Evolutionary conservation across 2,888 invertebrate genomes (phyloP), one percentile per base, ranked within the genome.

Genomic region (Cryptophagus acutangulus): DNA sequence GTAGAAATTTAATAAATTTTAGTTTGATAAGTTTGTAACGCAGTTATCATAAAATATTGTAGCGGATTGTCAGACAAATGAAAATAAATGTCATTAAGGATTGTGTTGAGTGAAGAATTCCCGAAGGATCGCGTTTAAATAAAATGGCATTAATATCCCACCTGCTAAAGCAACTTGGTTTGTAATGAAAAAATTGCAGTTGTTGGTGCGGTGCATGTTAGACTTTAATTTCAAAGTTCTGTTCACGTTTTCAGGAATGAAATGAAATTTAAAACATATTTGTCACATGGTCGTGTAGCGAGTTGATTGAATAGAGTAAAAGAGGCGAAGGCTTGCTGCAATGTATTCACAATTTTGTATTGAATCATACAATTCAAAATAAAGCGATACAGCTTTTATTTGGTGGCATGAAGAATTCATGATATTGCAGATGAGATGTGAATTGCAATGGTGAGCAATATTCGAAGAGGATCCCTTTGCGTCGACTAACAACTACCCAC

Each of bases 391-490:
- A 44, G 53, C 51, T 54, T 52, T 57, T 57, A 56, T 60, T 61
- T 60, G 58, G 49, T 40, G 15, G 31, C 54, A 61, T 63, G 56
- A 59, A 63, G 60, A 62, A 63, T 63, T 62, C 62, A 63, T 62
- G 63, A 59, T 62, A 62, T 59, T 58, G 59, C 57, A 61, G 60
- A 63, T 62, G 62, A 62, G 61, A 62, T 61, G 62, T 58, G 61
- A 63, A 63, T 63, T 60, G 62, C 58, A 59, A 59, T 52, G 53
- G 55, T 52, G 49, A 52, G 54, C 52, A 51, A 58, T 59, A 59
- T 59, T 48, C 55, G 51, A 49, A 48, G 38, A 40, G 48, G 41
- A 46, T 54, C 57, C 58, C 54, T 36, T 17, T 43, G 47, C 48
- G 49, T 39, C 49, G 42, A 48, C 48, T 50, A 44, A 48, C 45